These are phyloP conservation scores for Phasia obesa DNA, from an alignment of 2,888 invertebrate genomes.

Conservation along the genomic window DNA sequence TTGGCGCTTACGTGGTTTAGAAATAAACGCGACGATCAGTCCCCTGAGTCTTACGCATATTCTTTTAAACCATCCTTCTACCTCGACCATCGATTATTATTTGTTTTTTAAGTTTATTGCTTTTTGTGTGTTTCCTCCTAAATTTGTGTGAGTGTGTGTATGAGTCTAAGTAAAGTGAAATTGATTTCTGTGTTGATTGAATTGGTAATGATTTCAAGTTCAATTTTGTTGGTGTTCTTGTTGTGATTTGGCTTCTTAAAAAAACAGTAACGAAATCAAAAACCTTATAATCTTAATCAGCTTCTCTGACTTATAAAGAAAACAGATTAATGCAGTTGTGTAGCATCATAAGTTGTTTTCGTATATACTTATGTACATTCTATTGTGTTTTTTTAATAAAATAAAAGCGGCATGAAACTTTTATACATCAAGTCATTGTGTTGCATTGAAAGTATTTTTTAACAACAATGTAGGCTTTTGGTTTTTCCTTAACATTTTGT, in stretches of 20 bases:
- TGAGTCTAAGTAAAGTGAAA: conserved; percentile 26
- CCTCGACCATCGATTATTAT: neutral
- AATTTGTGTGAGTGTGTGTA: conserved; percentile 3
- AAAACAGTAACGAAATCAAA: conserved; percentile 31
- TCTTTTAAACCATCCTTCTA: conserved; percentile 8
- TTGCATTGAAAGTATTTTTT: neutral
- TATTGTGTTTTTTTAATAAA: conserved; percentile 38
- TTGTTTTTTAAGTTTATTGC: conserved; percentile 9
- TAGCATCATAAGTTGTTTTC: neutral
- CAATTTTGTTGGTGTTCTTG: conserved; percentile 31
- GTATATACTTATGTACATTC: too few species aligned
- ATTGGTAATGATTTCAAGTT: conserved; percentile 66
- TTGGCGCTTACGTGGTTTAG: too few species aligned
- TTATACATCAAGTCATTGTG: conserved; percentile 23
- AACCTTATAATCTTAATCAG: conserved; percentile 53
- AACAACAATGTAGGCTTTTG: too few species aligned
- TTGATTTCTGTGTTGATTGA: conserved; percentile 55
- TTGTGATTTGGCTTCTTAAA: neutral
- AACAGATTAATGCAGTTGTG: conserved; percentile 42
- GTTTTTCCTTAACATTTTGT: too few species aligned
- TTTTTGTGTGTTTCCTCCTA: conserved; percentile 21
- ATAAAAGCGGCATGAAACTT: conserved; percentile 45
- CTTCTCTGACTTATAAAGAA: conserved; percentile 43
- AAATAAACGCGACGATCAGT: too few species aligned
- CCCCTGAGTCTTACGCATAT: conserved; percentile 16